These are phyloP conservation scores for Mythimna ferrago DNA, from an alignment of 2,888 invertebrate species.

Conservation along the genomic window DNA sequence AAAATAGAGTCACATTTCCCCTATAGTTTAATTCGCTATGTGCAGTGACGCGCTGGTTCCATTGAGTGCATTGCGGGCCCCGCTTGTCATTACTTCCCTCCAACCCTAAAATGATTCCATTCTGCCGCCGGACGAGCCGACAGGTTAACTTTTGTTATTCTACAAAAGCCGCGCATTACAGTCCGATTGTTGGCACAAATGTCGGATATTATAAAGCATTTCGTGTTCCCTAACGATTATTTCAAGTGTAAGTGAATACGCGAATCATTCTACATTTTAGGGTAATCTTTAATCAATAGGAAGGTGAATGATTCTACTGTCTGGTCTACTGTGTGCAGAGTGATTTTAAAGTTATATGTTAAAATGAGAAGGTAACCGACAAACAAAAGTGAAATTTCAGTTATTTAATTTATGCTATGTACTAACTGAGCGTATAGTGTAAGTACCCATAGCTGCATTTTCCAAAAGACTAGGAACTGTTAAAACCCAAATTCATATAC, in stretches of 20 bases:
- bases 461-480: too few relatives aligned
- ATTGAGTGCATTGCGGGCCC: constrained; percentile 81
- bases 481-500: not conserved
- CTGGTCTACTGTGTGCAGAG: not conserved
- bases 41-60: constrained; percentile 65
- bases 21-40: constrained; percentile 26
- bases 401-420: not conserved
- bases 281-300: constrained; percentile 40
- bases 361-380: not conserved
- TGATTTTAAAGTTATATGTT: not conserved
- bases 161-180: constrained; percentile 88
- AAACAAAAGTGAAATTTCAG: not conserved
- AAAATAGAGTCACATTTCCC: constrained; percentile 63
- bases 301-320: constrained; percentile 12
- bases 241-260: constrained; percentile 68
- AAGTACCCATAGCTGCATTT: too few relatives aligned
- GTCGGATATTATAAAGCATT: constrained; percentile 88
- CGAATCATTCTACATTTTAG: constrained; percentile 48
- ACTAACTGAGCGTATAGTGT: not conserved
- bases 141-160: constrained; percentile 90
- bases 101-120: constrained; percentile 90
- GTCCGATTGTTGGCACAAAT: constrained; percentile 89
- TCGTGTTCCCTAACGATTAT: constrained; percentile 82
- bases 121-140: constrained; percentile 85
- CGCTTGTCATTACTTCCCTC: constrained; percentile 89